Percentiles rank a stretch among this genome's conserved stretches.
Evolutionary conservation across 2,113 vertebrate species (phyloP).

Genomic region (Hippocampus guttulatus): DNA sequence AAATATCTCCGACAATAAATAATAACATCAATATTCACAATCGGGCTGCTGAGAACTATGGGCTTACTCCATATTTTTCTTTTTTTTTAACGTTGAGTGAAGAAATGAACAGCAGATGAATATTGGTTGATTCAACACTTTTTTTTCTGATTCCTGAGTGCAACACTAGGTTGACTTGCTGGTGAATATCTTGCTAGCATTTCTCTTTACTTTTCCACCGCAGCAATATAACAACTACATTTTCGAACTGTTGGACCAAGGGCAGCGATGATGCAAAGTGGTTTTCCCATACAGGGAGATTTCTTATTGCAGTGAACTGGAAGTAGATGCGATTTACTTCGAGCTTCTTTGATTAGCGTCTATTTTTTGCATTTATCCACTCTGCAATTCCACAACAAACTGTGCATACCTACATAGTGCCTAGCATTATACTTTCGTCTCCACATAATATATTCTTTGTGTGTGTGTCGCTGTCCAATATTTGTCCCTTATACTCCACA

Average conservation of each 20-base stretch:
- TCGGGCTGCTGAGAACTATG: too few species aligned
- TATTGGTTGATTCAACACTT: too few species aligned
- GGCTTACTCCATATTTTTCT: too few species aligned
- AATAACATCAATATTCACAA: too few species aligned
- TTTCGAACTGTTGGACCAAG: neutral
- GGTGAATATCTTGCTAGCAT: neutral
- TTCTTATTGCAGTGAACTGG: neutral
- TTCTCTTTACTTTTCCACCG: neutral
- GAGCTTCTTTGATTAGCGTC: slow-evolving; percentile 15
- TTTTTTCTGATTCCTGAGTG: neutral
- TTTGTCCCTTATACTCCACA: slow-evolving; percentile 34
- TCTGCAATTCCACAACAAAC: slow-evolving; percentile 24
- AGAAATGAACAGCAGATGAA: too few species aligned
- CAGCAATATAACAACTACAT: neutral
- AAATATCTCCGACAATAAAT: too few species aligned
- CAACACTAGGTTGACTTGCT: neutral
- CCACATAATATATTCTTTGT: slow-evolving; percentile 42
- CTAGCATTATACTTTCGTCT: slow-evolving; percentile 48
- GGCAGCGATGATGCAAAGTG: neutral
- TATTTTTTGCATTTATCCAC: slow-evolving; percentile 15
- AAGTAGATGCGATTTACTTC: slow-evolving; percentile 15
- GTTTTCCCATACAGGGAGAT: neutral
- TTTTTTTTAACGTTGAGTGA: too few species aligned
- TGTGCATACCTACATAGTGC: slow-evolving; percentile 58
- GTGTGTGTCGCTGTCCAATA: slow-evolving; percentile 50